Evolutionary conservation across 2,113 vertebrate species (phyloP), one percentile per base, ranked within the genome.

Genomic region (Heliornis fulica): DNA sequence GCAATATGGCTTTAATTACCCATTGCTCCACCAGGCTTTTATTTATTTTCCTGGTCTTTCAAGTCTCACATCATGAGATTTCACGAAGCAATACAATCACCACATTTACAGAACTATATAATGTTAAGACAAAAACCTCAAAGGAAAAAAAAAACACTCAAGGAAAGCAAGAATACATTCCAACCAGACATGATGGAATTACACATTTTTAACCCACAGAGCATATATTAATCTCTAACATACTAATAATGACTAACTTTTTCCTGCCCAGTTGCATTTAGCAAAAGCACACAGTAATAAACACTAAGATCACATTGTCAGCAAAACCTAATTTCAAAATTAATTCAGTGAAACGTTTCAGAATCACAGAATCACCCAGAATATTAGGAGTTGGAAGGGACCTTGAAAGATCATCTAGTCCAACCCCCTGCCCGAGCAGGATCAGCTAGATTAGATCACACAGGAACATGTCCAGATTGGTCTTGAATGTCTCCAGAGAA

Each of bases 31-130:
- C 28, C 69, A 86, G 63, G 46, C 75, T 87, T 89, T 88, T 74
- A 81, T 93, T 40, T 61, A 50, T 84, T 87, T 94, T 69, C 25
- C 71, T 57, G 13, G 50, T 76, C 90, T 92, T 93, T 63, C 53
- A 72, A 63, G 89, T 89, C 74, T 83, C 56, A 18, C 76, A 74
- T 83, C 15, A 4, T 69, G 80, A 72, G 50, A 82, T 87, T 60
- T 94, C 95, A 94, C 92, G 95, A 95, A 96, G 89, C 92, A 97
- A 79, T 92, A 91, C 94, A 93, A 91, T 43, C 88, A 95, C 70
- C 83, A 22, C 89, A 76, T 81, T 85, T 72, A 29, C 43, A 74
- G 68, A 76, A 60, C 72, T 86, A 43, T 40, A 64, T 59, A 88
- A 86, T 16, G 43, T 76, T 28, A 90, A 66, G 71, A 90, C 57